A percentile compares a stretch with the other conserved stretches of the same genome.
Conservation (phyloP, 2,113 vertebrate species). For the Tychaedon coryphoeus region DNA sequence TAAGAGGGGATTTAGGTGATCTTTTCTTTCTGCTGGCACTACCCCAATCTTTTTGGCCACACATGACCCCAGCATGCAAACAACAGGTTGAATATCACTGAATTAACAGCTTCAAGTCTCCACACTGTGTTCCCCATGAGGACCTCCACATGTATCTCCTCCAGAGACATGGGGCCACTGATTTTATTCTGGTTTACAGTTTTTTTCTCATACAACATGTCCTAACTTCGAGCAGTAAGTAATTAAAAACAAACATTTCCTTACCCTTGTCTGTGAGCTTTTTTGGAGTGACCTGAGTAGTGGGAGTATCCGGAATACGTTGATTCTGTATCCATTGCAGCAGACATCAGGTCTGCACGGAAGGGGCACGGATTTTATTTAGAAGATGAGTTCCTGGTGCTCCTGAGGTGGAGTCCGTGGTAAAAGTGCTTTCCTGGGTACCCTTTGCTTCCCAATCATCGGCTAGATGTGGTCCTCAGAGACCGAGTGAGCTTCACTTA, state of each 20-base stretch:
- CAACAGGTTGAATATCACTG: neutral
- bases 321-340: slow-evolving; percentile 94
- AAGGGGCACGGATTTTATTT: neutral
- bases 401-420: slow-evolving; percentile 1
- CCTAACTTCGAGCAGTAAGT: neutral
- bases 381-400: neutral
- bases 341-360: slow-evolving; percentile 9
- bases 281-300: slow-evolving; percentile 92
- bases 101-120: neutral
- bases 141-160: accelerated
- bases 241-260: slow-evolving; percentile 12
- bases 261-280: slow-evolving; percentile 92
- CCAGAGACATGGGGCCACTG: neutral
- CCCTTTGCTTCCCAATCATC: slow-evolving; percentile 10
- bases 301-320: slow-evolving; percentile 95
- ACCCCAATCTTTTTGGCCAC: neutral
- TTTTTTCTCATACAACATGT: neutral
- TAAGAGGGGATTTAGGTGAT: neutral
- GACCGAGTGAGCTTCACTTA: neutral
- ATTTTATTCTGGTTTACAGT: neutral
- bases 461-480: neutral
- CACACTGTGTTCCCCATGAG: neutral
- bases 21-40: neutral
- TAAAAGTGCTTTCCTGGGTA: slow-evolving; percentile 43
- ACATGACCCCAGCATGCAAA: neutral